Conservation (phyloP, 2,113 vertebrate species). For the Oncorhynchus nerka region DNA sequence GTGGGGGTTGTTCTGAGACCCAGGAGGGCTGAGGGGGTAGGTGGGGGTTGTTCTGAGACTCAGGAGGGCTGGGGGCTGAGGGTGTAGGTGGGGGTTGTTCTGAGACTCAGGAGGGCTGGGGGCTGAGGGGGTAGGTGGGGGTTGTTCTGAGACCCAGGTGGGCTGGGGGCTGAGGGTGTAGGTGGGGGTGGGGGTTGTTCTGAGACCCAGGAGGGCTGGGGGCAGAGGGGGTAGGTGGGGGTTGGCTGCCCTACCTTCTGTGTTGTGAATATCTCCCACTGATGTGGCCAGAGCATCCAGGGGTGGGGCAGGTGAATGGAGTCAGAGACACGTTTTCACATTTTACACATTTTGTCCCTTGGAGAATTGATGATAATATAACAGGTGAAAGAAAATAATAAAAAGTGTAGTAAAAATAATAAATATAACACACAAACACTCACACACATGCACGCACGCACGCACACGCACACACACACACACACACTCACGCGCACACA, state of each 20-base stretch:
- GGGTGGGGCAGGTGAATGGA: constrained; percentile 90
- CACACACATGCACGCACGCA: neutral
- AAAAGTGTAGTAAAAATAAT: constrained; percentile 27
- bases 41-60: no score
- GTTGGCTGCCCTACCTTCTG: constrained; percentile 85
- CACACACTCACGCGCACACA: neutral
- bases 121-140: no score
- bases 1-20: no score
- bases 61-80: no score
- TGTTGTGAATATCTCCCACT: constrained; percentile 95
- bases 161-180: no score
- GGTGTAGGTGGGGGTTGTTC: no score
- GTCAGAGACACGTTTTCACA: constrained; percentile 36
- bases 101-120: no score
- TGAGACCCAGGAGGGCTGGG: no score
- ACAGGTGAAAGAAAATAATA: constrained; percentile 13
- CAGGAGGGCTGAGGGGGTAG: no score
- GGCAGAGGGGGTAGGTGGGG: no score
- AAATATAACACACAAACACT: constrained; percentile 12
- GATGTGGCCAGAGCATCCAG: constrained; percentile 93
- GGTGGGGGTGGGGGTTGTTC: neutral
- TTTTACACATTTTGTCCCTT: constrained; percentile 56
- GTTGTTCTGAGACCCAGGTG: no score
- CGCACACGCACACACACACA: neutral
- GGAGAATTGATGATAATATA: constrained; percentile 38